A percentile compares a stretch with the other conserved stretches of the same genome.
phyloP scores from a whole-genome alignment of 2,888 invertebrate genomes.

The Dendrolimus houi region DNA sequence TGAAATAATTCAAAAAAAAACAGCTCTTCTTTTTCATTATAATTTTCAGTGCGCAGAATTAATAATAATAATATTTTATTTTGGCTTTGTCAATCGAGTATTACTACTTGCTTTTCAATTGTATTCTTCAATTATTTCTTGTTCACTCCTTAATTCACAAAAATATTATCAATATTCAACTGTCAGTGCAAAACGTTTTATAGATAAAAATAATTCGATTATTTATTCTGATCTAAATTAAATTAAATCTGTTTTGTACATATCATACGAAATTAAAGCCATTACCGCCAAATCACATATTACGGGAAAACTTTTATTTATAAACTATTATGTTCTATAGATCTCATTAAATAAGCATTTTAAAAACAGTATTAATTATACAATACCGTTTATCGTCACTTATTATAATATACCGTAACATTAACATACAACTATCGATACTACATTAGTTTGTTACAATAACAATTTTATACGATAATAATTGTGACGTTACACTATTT shows the following conservation, averaged over 20 bases:
- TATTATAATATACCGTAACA: not conserved
- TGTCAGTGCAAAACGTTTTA: too few species aligned
- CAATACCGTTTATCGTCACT: too few species aligned
- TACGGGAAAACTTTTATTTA: not conserved
- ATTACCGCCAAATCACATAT: not conserved
- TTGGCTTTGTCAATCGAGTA: too few species aligned
- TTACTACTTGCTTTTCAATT: too few species aligned
- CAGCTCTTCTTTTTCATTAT: too few species aligned
- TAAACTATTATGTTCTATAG: not conserved
- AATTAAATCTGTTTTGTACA: not conserved
- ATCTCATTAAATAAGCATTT: not conserved
- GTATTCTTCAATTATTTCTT: too few species aligned
- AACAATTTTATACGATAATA: conserved; percentile 10
- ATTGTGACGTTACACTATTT: conserved; percentile 17
- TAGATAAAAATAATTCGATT: not conserved
- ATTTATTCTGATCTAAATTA: too few species aligned
- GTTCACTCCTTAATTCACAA: too few species aligned
- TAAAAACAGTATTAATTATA: not conserved
- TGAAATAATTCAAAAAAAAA: too few species aligned
- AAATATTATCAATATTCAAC: too few species aligned
- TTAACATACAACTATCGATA: conserved; percentile 1
- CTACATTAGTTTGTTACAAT: not conserved
- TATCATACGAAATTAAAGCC: not conserved
- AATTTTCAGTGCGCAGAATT: too few species aligned
- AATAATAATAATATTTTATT: too few species aligned